These are phyloP conservation scores for Lerista edwardsae DNA, from an alignment of 2,797 vertebrate genomes.

Conservation along the genomic window DNA sequence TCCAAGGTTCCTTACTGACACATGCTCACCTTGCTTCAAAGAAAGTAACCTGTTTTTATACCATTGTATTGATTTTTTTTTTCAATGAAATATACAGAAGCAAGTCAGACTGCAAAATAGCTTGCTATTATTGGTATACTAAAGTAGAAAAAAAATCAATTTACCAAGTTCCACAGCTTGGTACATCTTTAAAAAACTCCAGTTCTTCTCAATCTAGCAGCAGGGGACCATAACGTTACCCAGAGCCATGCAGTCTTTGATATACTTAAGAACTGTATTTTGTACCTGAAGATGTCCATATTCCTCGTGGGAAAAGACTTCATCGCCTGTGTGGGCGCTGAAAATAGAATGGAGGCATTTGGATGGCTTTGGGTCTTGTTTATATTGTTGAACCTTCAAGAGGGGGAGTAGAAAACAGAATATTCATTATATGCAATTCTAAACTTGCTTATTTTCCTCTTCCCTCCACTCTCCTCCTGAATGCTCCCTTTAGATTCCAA, in stretches of 20 bases:
- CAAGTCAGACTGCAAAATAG: neutral
- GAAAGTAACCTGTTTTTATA: slow-evolving; percentile 2
- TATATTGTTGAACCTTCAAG: slow-evolving; percentile 92
- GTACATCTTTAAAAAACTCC: slow-evolving; percentile 12
- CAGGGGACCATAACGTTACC: neutral
- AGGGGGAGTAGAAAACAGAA: neutral
- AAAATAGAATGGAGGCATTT: slow-evolving; percentile 95
- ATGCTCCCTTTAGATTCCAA: too few species aligned
- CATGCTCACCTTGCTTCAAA: slow-evolving; percentile 39
- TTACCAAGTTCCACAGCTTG: slow-evolving; percentile 21
- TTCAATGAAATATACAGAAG: slow-evolving; percentile 7
- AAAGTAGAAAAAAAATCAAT: slow-evolving; percentile 28
- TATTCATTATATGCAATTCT: neutral
- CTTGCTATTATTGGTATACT: slow-evolving; percentile 11
- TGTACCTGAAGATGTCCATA: slow-evolving; percentile 96
- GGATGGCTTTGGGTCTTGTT: slow-evolving; percentile 92
- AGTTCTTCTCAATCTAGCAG: neutral
- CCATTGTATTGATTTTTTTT: slow-evolving; percentile 16
- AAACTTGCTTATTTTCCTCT: neutral
- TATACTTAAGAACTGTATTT: neutral
- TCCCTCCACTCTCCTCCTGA: too few species aligned
- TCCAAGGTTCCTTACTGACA: slow-evolving; percentile 34
- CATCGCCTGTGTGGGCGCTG: slow-evolving; percentile 88
- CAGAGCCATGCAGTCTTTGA: neutral
- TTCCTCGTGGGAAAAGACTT: slow-evolving; percentile 81